Evolutionary conservation across 2,797 vertebrate genomes (phyloP).

Genomic region (Pachyuromys duprasi): DNA sequence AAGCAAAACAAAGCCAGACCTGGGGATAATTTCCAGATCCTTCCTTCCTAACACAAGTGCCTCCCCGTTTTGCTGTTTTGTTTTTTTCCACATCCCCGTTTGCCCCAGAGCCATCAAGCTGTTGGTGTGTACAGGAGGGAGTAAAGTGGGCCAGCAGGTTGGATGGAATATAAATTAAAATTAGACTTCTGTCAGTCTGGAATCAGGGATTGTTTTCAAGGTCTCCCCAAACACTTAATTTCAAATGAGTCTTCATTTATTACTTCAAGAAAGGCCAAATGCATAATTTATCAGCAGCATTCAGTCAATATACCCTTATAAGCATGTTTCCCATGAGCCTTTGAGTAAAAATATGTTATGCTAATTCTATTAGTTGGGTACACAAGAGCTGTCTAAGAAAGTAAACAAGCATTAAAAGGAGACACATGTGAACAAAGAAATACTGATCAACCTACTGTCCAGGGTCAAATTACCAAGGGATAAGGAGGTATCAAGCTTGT

Average conservation of each 20-base stretch:
- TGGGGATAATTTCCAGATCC: constrained; percentile 63
- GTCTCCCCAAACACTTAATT: constrained; percentile 87
- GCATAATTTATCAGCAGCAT: constrained; percentile 85
- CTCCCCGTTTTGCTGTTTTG: constrained; percentile 68
- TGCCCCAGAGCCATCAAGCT: constrained; percentile 87
- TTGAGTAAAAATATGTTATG: constrained; percentile 80
- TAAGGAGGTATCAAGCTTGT: background rate
- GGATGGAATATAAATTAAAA: constrained; percentile 90
- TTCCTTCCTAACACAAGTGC: constrained; percentile 58
- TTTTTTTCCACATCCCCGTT: constrained; percentile 81
- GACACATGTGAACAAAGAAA: constrained; percentile 71
- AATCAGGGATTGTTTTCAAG: constrained; percentile 86
- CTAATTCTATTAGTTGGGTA: constrained; percentile 78
- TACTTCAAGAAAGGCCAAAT: constrained; percentile 85
- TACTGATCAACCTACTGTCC: constrained; percentile 7
- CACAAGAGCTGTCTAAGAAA: constrained; percentile 66
- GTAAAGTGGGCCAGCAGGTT: constrained; percentile 81
- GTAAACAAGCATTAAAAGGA: constrained; percentile 75
- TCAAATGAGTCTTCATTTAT: constrained; percentile 87
- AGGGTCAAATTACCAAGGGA: background rate
- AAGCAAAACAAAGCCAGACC: constrained; percentile 65
- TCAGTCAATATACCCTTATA: constrained; percentile 83
- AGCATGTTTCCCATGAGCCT: constrained; percentile 77
- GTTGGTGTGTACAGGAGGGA: constrained; percentile 86
- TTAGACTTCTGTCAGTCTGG: constrained; percentile 87